Evolutionary conservation across 2,888 invertebrate genomes (phyloP).

Genomic region (Agriotes lineatus): DNA sequence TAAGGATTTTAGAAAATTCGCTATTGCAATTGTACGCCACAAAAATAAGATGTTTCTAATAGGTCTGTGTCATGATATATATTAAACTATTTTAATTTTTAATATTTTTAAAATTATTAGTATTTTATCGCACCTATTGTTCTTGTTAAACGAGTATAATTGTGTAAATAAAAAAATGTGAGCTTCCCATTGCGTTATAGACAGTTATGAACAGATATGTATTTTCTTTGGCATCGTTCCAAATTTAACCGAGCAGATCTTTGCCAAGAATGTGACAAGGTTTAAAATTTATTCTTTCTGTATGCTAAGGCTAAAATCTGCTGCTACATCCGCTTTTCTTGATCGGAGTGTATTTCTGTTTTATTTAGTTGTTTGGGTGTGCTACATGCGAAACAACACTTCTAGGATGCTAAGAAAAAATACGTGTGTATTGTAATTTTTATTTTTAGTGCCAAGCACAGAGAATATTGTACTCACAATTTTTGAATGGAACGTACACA

Average conservation of each 20-base stretch:
- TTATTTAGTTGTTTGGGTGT: constrained; percentile 9
- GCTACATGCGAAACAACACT: not conserved
- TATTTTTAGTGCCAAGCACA: constrained; percentile 6
- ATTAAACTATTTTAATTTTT: too few relatives aligned
- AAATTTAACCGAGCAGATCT: constrained; percentile 42
- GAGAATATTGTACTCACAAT: not conserved
- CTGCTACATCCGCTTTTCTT: constrained; percentile 30
- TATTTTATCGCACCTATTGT: not conserved
- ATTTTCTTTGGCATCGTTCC: constrained; percentile 47
- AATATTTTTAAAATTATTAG: too few relatives aligned
- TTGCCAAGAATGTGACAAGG: constrained; percentile 67
- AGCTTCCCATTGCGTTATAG: constrained; percentile 10
- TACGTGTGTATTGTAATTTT: constrained; percentile 1
- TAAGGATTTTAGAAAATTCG: too few relatives aligned
- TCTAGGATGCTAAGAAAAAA: not conserved
- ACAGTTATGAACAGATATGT: constrained; percentile 37
- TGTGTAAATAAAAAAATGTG: not conserved
- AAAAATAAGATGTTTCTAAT: too few relatives aligned
- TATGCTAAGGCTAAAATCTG: constrained; percentile 31
- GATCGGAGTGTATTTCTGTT: constrained; percentile 25
- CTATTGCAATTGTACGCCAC: too few relatives aligned
- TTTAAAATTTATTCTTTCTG: constrained; percentile 59
- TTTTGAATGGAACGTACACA: constrained; percentile 40
- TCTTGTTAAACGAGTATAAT: not conserved
- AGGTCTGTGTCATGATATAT: too few relatives aligned